phyloP scores from a whole-genome alignment of 2,888 invertebrate species.

The Erynnis tages region DNA sequence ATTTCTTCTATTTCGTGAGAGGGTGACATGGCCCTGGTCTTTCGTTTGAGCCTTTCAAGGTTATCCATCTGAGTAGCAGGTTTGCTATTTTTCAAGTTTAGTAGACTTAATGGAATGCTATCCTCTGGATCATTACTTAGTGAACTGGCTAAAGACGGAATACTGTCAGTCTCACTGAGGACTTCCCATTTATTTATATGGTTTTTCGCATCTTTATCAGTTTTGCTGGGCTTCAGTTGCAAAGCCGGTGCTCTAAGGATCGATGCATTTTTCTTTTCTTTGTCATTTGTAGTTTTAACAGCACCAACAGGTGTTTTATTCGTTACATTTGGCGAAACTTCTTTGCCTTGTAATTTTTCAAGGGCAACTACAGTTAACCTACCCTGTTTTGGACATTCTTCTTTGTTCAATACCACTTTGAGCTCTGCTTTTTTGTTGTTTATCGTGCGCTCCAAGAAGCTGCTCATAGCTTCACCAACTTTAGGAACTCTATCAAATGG shows the following conservation, averaged over 20 bases:
- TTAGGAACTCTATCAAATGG: slow-evolving; percentile 86
- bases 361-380: slow-evolving; percentile 82
- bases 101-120: slow-evolving; percentile 77
- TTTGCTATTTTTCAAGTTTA: slow-evolving; percentile 66
- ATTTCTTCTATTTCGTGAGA: slow-evolving; percentile 82
- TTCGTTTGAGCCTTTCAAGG: slow-evolving; percentile 75
- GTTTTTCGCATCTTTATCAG: slow-evolving; percentile 65
- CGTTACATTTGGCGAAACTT: slow-evolving; percentile 47
- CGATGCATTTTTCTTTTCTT: slow-evolving; percentile 60
- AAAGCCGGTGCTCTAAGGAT: slow-evolving; percentile 71
- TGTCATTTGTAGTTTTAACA: slow-evolving; percentile 44
- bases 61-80: slow-evolving; percentile 57
- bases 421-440: slow-evolving; percentile 69
- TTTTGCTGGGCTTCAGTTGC: slow-evolving; percentile 66
- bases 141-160: slow-evolving; percentile 76
- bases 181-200: slow-evolving; percentile 81
- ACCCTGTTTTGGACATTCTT: slow-evolving; percentile 76
- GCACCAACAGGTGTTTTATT: slow-evolving; percentile 43
- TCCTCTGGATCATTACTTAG: slow-evolving; percentile 81
- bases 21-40: slow-evolving; percentile 81
- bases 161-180: slow-evolving; percentile 82
- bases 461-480: slow-evolving; percentile 85
- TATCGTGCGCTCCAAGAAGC: slow-evolving; percentile 83
- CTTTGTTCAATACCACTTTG: slow-evolving; percentile 75
- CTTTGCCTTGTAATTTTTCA: slow-evolving; percentile 82